Percentiles rank a stretch among this genome's conserved stretches.
phyloP scores from a whole-genome alignment of 2,888 invertebrate genomes.

The Acanthosoma haemorrhoidale region DNA sequence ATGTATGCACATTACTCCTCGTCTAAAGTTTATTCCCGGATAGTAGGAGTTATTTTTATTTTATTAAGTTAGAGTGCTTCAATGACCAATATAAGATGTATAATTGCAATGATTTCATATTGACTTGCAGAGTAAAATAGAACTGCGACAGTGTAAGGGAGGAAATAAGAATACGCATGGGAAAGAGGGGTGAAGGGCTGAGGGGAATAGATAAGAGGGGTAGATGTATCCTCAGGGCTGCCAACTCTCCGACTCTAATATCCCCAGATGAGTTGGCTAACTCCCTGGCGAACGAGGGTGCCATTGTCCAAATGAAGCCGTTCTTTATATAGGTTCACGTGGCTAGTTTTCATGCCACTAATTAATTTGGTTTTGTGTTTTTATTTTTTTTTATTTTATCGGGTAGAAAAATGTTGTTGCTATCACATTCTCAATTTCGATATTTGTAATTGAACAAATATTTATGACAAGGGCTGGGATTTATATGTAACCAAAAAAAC shows the following conservation, averaged over 20 bases:
- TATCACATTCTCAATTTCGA: too few relatives aligned
- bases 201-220: constrained; percentile 6
- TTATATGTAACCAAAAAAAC: too few relatives aligned
- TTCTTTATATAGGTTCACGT: background rate
- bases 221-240: constrained; percentile 8
- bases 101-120: background rate
- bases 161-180: constrained; percentile 1
- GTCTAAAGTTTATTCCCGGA: too few relatives aligned
- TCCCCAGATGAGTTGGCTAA: background rate
- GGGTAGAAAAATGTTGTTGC: too few relatives aligned
- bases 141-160: background rate
- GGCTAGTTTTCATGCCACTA: background rate
- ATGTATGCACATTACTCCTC: too few relatives aligned
- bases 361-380: background rate
- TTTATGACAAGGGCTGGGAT: too few relatives aligned
- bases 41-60: background rate
- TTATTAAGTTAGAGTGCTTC: background rate
- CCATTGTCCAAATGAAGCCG: background rate
- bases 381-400: background rate
- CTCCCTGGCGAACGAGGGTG: background rate
- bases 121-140: background rate
- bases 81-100: too few relatives aligned
- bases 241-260: background rate
- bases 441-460: too few relatives aligned
- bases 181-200: background rate